Base-by-base conservation (phyloP, 2,797 vertebrate species). In the Eutrigla gurnardus region DNA sequence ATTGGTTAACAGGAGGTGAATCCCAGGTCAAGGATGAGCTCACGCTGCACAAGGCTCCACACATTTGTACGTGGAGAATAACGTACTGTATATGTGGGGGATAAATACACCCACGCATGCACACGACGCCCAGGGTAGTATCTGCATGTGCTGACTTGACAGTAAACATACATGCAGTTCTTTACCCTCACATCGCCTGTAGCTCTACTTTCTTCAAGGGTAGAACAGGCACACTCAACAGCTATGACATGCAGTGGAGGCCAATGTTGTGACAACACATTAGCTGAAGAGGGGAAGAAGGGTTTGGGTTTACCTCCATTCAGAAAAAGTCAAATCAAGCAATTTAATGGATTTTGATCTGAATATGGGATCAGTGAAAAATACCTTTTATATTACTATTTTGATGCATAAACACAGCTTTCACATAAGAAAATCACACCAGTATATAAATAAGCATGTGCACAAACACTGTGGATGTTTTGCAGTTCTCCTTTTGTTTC, bases 81-180 rank as follows among this genome's bases (percentile, higher is more conserved):
- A 52, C 33, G 52, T 18, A 40, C 13, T 36, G 54, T 25, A 35
- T 45, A 47, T 55, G 14, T 42, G 63, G 11, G 42, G 42, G 62
- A 47, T 70, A 14, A 36, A 50, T 39, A 65, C 15, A 18, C 54
- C 13, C 36, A 54, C 49, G 32, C 43, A 15, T 35, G 49, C 62
- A 61, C 46, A 57, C 14, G 42, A 49, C 58, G 14, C 67, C 25
- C 1, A 1, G 6, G 55, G 62, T 72, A 0, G 9, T 7, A 25
- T 2, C 32, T 15, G 43, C 35, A 71, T 63, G 49, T 70, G 79
- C 67, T 86, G 80, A 83, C 67, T 62, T 83, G 65, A 83, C 73
- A 69, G 50, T 18, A 66, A 52, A 55, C 36, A 10, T 14, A 6
- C 0, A 46, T 42, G 17, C 55, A 61, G 36, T 59, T 70, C 58